Percentiles rank a stretch among this genome's conserved stretches.
Conservation (phyloP, 2,888 invertebrate genomes). For the Neocrepidodera transversa region DNA sequence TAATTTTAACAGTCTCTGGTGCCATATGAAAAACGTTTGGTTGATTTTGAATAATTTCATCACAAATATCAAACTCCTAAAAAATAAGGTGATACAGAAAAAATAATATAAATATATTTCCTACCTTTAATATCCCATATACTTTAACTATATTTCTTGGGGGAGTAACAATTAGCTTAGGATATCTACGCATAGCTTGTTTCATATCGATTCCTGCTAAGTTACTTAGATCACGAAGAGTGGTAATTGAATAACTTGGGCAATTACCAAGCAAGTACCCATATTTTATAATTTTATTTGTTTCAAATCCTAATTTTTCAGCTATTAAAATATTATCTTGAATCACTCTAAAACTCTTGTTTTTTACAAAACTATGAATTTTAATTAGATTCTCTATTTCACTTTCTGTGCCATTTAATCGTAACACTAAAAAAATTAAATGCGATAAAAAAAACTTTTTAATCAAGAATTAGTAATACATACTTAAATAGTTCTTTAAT, state of each 20-base stretch:
- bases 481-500: slow-evolving; percentile 52
- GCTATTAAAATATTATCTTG: slow-evolving; percentile 66
- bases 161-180: slow-evolving; percentile 69
- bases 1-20: slow-evolving; percentile 65
- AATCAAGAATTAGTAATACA: slow-evolving; percentile 29
- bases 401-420: slow-evolving; percentile 56
- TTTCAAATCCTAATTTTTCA: slow-evolving; percentile 65
- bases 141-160: slow-evolving; percentile 65
- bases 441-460: not conserved
- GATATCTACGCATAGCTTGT: slow-evolving; percentile 64
- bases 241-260: slow-evolving; percentile 65
- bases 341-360: slow-evolving; percentile 63
- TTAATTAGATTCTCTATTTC: slow-evolving; percentile 56
- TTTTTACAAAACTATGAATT: slow-evolving; percentile 54
- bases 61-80: slow-evolving; percentile 66
- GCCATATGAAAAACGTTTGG: slow-evolving; percentile 67
- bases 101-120: not conserved
- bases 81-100: too few relatives aligned
- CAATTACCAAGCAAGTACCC: slow-evolving; percentile 67
- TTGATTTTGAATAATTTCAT: slow-evolving; percentile 63
- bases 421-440: slow-evolving; percentile 55
- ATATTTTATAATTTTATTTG: slow-evolving; percentile 64
- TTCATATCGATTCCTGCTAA: slow-evolving; percentile 66
- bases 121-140: slow-evolving; percentile 62
- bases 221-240: slow-evolving; percentile 64